Conservation (phyloP, 2,113 vertebrate genomes). For the Saguinus midas region DNA sequence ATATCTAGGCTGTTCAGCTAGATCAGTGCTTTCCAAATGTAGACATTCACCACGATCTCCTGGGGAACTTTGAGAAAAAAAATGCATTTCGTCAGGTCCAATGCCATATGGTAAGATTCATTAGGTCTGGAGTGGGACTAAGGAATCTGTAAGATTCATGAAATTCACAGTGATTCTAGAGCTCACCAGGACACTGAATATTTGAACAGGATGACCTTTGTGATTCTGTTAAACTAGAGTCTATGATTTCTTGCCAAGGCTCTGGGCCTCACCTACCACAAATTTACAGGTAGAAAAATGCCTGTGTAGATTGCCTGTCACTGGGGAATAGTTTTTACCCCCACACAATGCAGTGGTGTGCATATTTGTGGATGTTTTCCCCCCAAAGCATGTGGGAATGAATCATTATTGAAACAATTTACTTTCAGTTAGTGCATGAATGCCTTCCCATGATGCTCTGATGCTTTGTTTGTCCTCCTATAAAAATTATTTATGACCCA, state of each 20-base stretch:
- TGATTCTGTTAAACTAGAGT: background rate
- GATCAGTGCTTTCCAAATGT: background rate
- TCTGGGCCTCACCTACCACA: background rate
- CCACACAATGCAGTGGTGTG: constrained; percentile 83
- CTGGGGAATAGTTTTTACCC: constrained; percentile 78
- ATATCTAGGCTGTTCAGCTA: background rate
- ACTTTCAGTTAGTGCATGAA: constrained; percentile 90
- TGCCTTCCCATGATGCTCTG: constrained; percentile 90
- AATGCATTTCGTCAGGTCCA: background rate
- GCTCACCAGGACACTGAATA: background rate
- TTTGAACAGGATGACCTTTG: constrained; percentile 16
- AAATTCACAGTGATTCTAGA: background rate
- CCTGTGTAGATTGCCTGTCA: constrained; percentile 63
- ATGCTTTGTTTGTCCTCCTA: constrained; percentile 92
- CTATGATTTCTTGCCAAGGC: constrained; percentile 1
- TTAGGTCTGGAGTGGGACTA: background rate
- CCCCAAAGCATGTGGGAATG: constrained; percentile 86
- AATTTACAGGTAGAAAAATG: constrained; percentile 73
- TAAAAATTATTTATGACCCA: constrained; percentile 97
- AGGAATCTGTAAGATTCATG: background rate
- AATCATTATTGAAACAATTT: constrained; percentile 96
- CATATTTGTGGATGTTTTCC: constrained; percentile 90
- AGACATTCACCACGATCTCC: background rate
- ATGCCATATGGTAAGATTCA: background rate
- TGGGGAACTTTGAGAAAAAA: background rate